These are phyloP conservation scores for Nilaparvata lugens DNA, from an alignment of 1,140 invertebrate species.

Conservation along the genomic window DNA sequence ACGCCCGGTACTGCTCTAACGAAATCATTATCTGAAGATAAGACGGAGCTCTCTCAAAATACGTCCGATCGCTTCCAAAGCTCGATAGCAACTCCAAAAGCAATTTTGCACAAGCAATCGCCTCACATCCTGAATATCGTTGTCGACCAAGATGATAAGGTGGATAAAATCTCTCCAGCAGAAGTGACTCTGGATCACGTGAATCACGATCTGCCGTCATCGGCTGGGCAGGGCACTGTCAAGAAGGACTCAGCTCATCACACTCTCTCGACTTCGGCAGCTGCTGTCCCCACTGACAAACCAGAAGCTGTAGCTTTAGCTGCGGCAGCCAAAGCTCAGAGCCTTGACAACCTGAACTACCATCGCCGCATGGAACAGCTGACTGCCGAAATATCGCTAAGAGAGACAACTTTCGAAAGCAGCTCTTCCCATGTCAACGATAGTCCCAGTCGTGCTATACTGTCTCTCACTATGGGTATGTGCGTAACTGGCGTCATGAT, in stretches of 20 bases:
- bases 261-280: not conserved
- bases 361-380: constrained; percentile 31
- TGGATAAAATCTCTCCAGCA: not conserved
- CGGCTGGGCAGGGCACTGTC: not conserved
- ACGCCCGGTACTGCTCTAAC: too few species aligned
- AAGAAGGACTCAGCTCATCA: constrained; percentile 10
- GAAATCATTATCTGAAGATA: too few species aligned
- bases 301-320: constrained; percentile 4
- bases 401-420: constrained; percentile 28
- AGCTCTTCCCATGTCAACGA: constrained; percentile 51
- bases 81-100: too few species aligned
- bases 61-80: too few species aligned
- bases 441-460: constrained; percentile 67
- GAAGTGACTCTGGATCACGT: not conserved
- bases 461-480: constrained; percentile 67
- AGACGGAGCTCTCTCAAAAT: too few species aligned
- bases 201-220: not conserved
- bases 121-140: too few species aligned
- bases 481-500: constrained; percentile 59
- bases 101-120: too few species aligned
- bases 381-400: constrained; percentile 30
- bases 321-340: constrained; percentile 25
- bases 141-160: not conserved
- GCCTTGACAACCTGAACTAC: constrained; percentile 18
- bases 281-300: constrained; percentile 10